Evolutionary conservation across 2,113 vertebrate species (phyloP).

Genomic region (Oxyura jamaicensis): DNA sequence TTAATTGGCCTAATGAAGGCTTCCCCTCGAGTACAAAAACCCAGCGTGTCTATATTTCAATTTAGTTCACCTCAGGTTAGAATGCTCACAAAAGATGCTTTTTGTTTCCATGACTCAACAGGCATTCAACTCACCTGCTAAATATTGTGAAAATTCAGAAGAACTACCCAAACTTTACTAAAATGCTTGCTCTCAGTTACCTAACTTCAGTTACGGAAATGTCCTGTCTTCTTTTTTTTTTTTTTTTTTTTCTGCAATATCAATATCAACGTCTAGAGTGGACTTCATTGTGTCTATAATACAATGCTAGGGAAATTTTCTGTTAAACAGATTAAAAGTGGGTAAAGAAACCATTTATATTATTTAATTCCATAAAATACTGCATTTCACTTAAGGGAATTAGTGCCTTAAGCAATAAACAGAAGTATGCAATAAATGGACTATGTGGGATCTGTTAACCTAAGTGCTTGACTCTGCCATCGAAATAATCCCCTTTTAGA

Average conservation of each 20-base stretch:
- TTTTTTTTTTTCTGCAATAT: background rate
- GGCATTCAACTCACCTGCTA: background rate
- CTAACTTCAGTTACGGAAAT: background rate
- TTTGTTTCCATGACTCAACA: background rate
- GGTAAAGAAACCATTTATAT: slow-evolving; percentile 38
- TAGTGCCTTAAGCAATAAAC: slow-evolving; percentile 57
- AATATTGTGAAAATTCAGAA: background rate
- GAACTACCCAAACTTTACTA: background rate
- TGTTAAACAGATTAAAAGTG: slow-evolving; percentile 31
- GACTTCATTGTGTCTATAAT: background rate
- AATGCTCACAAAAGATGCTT: background rate
- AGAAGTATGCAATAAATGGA: slow-evolving; percentile 62
- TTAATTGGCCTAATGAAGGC: background rate
- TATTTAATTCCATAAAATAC: slow-evolving; percentile 55
- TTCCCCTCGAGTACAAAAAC: background rate
- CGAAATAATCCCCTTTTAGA: slow-evolving; percentile 2
- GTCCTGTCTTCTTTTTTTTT: background rate
- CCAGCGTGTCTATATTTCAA: background rate
- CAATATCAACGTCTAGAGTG: rapidly evolving
- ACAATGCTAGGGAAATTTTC: background rate
- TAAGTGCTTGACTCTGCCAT: background rate
- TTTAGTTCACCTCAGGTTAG: background rate
- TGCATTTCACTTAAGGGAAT: slow-evolving; percentile 51
- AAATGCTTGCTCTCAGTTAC: background rate
- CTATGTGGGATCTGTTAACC: slow-evolving; percentile 63